Evolutionary conservation across 2,113 vertebrate genomes (phyloP).

Genomic region (Fukomys damarensis): DNA sequence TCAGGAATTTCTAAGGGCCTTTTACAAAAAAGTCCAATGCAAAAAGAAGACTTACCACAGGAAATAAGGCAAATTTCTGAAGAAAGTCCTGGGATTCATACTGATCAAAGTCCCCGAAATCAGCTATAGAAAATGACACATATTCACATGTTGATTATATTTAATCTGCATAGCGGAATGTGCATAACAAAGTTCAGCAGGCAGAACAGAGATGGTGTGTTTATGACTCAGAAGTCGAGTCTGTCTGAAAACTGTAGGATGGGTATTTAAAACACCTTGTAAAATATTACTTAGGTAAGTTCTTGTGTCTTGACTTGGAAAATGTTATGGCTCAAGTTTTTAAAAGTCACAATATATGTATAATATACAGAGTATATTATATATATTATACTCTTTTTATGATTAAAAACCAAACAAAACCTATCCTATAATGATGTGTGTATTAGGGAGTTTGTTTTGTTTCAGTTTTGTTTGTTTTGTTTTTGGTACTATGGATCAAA

Average conservation of each 20-base stretch:
- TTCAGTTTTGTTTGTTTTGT: neutral
- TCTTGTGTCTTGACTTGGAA: neutral
- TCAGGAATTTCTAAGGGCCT: neutral
- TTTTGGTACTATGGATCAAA: too few relatives aligned
- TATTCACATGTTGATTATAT: conserved; percentile 58
- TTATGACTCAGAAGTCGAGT: neutral
- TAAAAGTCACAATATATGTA: neutral
- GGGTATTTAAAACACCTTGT: neutral
- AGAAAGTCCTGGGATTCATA: conserved; percentile 99
- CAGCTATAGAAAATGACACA: conserved; percentile 88
- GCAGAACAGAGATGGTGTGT: neutral
- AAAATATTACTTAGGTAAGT: neutral
- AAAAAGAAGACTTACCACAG: conserved; percentile 92
- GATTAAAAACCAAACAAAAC: conserved; percentile 11
- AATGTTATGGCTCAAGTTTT: conserved; percentile 22
- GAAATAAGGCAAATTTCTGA: conserved; percentile 97
- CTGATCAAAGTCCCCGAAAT: conserved; percentile 97
- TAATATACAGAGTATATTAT: neutral
- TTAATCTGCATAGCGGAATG: neutral
- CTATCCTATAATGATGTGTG: neutral
- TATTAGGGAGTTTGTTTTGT: neutral
- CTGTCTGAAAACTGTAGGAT: neutral
- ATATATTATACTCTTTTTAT: neutral
- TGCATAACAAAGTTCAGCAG: conserved; percentile 4
- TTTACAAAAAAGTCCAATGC: neutral